Base-by-base conservation (phyloP, 2,888 invertebrate species). In the Liopterus haemorrhoidalis region DNA sequence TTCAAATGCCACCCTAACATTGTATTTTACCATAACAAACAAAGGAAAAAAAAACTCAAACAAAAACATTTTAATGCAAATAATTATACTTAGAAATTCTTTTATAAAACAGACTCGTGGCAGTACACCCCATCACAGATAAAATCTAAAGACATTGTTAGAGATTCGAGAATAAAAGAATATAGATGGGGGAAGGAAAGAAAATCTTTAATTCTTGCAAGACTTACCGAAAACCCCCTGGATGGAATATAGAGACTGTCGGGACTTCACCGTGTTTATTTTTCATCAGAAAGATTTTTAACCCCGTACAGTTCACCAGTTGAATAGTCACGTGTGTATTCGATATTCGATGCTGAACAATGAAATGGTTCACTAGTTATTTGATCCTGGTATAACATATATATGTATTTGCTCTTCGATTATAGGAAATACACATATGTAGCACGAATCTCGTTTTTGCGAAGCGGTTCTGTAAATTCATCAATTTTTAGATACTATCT, bases 271-370 rank as follows among this genome's bases (percentile, higher is more conserved):
- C 61, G 60, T 65, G 65, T 66, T 66, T 65, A 65, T 65, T 65
- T 65, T 65, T 65, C 66, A 66, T 66, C 66, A 65, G 62, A 54
- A 59, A 59, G 62, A 64, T 65, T 65, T 65, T 64, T 63, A 65
- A 65, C 64, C 64, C 64, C 53, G 58, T 46, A 28, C 46, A 58
- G 58, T 55, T 31, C 59, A 48, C 57, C 65, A 59, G 25, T 27
- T 16, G 28, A 52, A 49, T 53, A 40, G 32, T 50, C 44, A 15
- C 48, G 41, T 40, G 36, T 21, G 27, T 32, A 12, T 15, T 28
- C 30, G 30, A 32, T 49, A 28, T 45, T 38, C 21, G 28, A 37
- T 27, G 12, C 37, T 28, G 35, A 50, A 21, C 44, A 39, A 8
- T 44, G 36, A 36, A 25, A 30, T 53, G 61, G 41, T 6, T 50